Percentiles rank a stretch among this genome's conserved stretches.
phyloP scores from a whole-genome alignment of 2,888 invertebrate species.

The Suillia variegata region DNA sequence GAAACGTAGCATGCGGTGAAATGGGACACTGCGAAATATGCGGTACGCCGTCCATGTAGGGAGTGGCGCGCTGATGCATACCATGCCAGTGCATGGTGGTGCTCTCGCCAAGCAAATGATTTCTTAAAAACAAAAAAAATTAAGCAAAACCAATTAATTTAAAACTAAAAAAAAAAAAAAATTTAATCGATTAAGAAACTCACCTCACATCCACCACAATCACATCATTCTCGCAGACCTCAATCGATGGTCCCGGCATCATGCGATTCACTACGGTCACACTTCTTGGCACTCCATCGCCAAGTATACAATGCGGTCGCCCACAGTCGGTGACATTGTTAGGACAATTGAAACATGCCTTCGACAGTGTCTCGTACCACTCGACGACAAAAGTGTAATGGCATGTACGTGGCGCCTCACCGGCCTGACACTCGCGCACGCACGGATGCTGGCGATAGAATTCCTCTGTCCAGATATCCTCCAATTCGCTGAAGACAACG shows the following conservation, averaged over 20 bases:
- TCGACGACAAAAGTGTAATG: constrained; percentile 69
- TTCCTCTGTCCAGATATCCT: constrained; percentile 49
- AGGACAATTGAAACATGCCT: constrained; percentile 87
- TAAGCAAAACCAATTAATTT: too few relatives aligned
- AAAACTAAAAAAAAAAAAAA: too few relatives aligned
- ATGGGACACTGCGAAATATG: constrained; percentile 86
- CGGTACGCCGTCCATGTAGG: constrained; percentile 90
- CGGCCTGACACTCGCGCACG: constrained; percentile 65
- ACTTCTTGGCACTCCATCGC: constrained; percentile 78
- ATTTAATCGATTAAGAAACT: too few relatives aligned
- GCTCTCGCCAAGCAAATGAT: constrained; percentile 77
- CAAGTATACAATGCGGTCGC: constrained; percentile 80
- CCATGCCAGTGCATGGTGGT: constrained; percentile 94
- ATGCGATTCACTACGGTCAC: constrained; percentile 82
- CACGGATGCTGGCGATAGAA: constrained; percentile 64
- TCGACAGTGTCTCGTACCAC: constrained; percentile 84
- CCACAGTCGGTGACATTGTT: constrained; percentile 75
- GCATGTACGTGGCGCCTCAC: constrained; percentile 67
- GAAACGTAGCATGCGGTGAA: constrained; percentile 73
- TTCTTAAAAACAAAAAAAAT: too few relatives aligned
- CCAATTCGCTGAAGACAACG: constrained; percentile 16
- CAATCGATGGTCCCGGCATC: constrained; percentile 85
- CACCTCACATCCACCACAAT: constrained; percentile 85
- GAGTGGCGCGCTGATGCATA: constrained; percentile 76
- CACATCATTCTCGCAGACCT: constrained; percentile 86